Percentiles rank a stretch among this genome's conserved stretches.
Evolutionary conservation across 2,888 invertebrate species (phyloP).

Genomic region (Drosophila subsilvestris): DNA sequence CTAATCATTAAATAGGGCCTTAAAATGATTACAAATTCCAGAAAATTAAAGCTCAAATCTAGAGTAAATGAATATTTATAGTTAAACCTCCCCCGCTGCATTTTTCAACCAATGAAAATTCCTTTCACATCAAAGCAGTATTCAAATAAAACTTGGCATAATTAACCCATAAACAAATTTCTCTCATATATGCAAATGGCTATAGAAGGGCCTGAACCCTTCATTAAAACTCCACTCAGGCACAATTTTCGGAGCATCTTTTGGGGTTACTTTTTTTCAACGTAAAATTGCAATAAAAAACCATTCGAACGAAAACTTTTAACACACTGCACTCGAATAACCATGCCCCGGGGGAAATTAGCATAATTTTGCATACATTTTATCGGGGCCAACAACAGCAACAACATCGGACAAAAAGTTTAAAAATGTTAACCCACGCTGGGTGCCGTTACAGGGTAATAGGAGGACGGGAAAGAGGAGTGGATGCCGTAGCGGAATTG

Average conservation of each 20-base stretch:
- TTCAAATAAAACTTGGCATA: too few species aligned
- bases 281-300: constrained; percentile 48
- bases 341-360: constrained; percentile 62
- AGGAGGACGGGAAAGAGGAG: background rate
- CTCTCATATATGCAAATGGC: background rate
- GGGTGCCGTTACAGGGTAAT: background rate
- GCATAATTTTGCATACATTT: constrained; percentile 70
- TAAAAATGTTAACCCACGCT: constrained; percentile 22
- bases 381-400: constrained; percentile 36
- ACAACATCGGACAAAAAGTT: constrained; percentile 26
- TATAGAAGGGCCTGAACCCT: background rate
- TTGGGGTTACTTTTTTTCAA: background rate
- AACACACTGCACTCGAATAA: constrained; percentile 67
- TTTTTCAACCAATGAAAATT: too few species aligned
- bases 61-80: too few species aligned
- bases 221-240: background rate
- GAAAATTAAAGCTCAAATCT: too few species aligned
- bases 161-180: background rate
- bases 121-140: too few species aligned
- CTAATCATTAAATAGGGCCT: background rate
- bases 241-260: background rate
- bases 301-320: constrained; percentile 46
- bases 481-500: constrained; percentile 30
- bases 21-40: background rate
- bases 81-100: too few species aligned